Evolutionary conservation across 1,140 invertebrate species (phyloP), one percentile per base, ranked within the genome.

Genomic region (Camponotus floridanus): DNA sequence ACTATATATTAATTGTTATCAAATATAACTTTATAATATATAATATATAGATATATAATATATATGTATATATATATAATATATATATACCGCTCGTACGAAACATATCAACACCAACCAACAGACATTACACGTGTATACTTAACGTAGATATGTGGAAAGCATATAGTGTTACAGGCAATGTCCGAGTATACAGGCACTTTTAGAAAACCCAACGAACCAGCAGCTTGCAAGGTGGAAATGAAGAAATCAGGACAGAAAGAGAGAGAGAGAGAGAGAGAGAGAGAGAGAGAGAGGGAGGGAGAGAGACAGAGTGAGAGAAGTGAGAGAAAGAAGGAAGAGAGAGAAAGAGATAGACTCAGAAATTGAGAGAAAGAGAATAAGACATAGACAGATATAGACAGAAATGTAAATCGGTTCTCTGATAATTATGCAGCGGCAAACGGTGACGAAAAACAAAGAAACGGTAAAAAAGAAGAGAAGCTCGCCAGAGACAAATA

Each of bases 121-220:
- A 91, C 89, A 91, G 86, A 90, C 86, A 92, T 92, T 91, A 92
- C 88, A 92, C 87, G 91, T 92, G 88, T 91, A 91, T 91, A 87
- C 90, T 88, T 86, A 91, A 91, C 87, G 87, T 88, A 92, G 73
- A 91, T 86, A 91, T 88, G 80, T 91, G 88, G 70, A 84, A 91
- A 90, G 88, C 88, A 80, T 86, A 90, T 76, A 91, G 86, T 91
- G 86, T 92, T 88, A 90, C 91, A 91, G 87, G 87, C 86, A 91
- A 92, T 90, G 83, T 91, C 85, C 51, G 87, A 86, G 79, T 89
- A 83, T 67, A 85, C 88, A 91, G 76, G 90, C 90, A 91, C 73
- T 91, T 91, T 89, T 61, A 89, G 71, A 87, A 90, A 90, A 91
- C 80, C 87, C 84, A 91, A 88, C 74, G 76, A 86, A 86, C 80